Evolutionary conservation across 2,113 vertebrate species (phyloP), one percentile per base, ranked within the genome.

Genomic region (Pionites leucogaster): DNA sequence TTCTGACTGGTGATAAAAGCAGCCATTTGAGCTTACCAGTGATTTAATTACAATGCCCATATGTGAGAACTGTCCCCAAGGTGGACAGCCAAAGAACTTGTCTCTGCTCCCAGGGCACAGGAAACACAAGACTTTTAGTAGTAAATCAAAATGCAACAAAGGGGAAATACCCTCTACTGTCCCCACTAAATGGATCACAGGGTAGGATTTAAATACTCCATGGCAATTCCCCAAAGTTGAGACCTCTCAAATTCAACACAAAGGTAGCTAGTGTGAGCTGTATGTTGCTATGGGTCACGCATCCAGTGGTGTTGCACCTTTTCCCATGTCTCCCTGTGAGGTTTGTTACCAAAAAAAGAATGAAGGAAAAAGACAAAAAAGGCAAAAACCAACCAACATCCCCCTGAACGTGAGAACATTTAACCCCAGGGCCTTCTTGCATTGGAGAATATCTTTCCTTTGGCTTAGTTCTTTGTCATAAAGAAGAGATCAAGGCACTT

Each of bases 401-500:
- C 65, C 84, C 52, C 71, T 88, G 71, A 78, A 82, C 9, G 53
- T 37, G 52, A 96, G 65, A 93, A 93, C 86, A 82, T 93, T 94
- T 92, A 94, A 90, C 86, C 88, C 83, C 88, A 59, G 84, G 91
- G 86, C 64, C 63, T 75, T 92, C 75, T 67, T 53, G 64, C 55
- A 68, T 31, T 14, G 27, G 60, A 86, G 70, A 83, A 39, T 71
- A 64, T 46, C 72, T 83, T 87, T 71, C 69, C 86, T 89, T 92
- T 57, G n/a, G 81, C 86, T 92, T 77, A 62, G 74, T 92, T 91
- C 60, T 71, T 92, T 86, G 85, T 96, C 82, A 89, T 10, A 88
- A 96, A 91, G 91, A 95, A 93, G 96, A 85, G 86, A 69, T 78
- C 77, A 69, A 95, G 95, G 88, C 90, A 95, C 96, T 95, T 82